Evolutionary conservation across 2,888 invertebrate genomes (phyloP).

Genomic region (Zygothrica quintamaculata): DNA sequence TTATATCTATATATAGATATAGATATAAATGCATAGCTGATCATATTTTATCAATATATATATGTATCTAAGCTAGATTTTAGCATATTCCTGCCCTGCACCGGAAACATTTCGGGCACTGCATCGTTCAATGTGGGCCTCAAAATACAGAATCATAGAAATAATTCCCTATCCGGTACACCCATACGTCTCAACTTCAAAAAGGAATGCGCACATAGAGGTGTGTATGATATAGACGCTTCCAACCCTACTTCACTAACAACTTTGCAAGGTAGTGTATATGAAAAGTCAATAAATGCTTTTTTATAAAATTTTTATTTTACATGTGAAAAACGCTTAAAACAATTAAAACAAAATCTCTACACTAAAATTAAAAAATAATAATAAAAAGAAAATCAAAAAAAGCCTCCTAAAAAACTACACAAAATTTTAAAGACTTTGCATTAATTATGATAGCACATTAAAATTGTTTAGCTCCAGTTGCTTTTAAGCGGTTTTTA

Average conservation of each 20-base stretch:
- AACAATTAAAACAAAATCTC: conserved; percentile 4
- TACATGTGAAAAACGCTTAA: conserved; percentile 29
- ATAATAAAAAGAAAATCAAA: background rate
- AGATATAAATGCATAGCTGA: background rate
- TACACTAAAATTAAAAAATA: too few relatives aligned
- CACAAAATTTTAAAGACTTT: background rate
- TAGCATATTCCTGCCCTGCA: conserved; percentile 94
- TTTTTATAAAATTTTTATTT: conserved; percentile 45
- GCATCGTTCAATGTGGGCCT: conserved; percentile 95
- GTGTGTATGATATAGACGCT: conserved; percentile 89
- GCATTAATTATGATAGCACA: background rate
- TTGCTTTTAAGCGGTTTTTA: conserved; percentile 41
- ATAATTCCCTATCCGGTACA: conserved; percentile 92
- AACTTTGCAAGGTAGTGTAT: conserved; percentile 85
- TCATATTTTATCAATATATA: conserved; percentile 12
- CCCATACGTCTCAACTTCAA: conserved; percentile 93
- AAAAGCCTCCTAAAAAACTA: too few relatives aligned
- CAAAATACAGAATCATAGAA: conserved; percentile 91
- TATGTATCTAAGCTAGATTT: conserved; percentile 87
- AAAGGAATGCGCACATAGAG: conserved; percentile 97
- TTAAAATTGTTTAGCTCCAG: background rate
- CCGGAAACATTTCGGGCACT: conserved; percentile 94
- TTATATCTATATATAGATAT: background rate
- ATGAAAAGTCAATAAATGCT: conserved; percentile 73
- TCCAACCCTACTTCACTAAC: conserved; percentile 84